Evolutionary conservation across 2,888 invertebrate species (phyloP).

Genomic region (Coelinius sp.): DNA sequence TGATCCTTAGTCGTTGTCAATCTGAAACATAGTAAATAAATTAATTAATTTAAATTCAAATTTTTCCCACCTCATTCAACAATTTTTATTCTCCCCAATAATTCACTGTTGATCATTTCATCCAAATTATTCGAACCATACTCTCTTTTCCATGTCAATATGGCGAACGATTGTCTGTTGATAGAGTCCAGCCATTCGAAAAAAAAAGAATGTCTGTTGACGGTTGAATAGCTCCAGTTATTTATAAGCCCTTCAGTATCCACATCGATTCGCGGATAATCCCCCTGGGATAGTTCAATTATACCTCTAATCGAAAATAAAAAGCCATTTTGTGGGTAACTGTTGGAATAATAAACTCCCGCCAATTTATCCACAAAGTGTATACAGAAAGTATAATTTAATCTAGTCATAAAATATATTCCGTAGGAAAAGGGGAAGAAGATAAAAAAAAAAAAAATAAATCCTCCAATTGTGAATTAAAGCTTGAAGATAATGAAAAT

Average conservation of each 20-base stretch:
- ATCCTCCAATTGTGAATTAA: background rate
- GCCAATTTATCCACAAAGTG: background rate
- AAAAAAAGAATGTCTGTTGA: background rate
- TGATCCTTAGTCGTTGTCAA: background rate
- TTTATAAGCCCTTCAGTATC: background rate
- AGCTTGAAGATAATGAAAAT: background rate
- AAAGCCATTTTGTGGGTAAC: background rate
- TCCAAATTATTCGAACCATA: background rate
- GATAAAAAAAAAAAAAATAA: background rate
- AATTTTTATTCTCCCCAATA: too few relatives aligned
- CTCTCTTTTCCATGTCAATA: slow-evolving; percentile 49
- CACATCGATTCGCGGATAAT: background rate
- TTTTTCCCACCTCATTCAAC: too few relatives aligned
- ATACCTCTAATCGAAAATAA: background rate
- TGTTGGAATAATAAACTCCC: background rate
- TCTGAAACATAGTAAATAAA: background rate
- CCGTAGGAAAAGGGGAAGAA: background rate
- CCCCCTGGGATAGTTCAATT: background rate
- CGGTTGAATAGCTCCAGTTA: background rate
- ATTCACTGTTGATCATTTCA: background rate
- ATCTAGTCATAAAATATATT: background rate
- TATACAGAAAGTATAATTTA: background rate
- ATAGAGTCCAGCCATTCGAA: slow-evolving; percentile 48
- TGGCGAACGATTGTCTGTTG: slow-evolving; percentile 50
- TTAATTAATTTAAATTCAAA: too few relatives aligned